phyloP scores from a whole-genome alignment of 1,140 invertebrate species.

The Coboldia fuscipes region DNA sequence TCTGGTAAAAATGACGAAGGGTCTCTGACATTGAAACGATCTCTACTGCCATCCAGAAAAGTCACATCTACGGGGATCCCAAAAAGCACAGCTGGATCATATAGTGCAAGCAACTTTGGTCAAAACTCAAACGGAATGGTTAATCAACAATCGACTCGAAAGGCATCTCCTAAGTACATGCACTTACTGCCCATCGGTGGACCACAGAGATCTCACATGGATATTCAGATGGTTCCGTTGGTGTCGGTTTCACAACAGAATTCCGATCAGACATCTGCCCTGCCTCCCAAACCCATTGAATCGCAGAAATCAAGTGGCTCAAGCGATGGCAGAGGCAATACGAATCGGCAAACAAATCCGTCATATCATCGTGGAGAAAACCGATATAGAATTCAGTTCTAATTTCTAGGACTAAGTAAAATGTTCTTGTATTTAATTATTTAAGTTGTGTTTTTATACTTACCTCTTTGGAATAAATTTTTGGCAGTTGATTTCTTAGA shows the following conservation, averaged over 20 bases:
- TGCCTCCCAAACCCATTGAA: slow-evolving; percentile 2
- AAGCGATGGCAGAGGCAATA: slow-evolving; percentile 1
- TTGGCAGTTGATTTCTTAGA: too few relatives aligned
- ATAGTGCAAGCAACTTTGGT: not conserved
- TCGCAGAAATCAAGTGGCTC: not conserved
- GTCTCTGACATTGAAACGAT: slow-evolving; percentile 1
- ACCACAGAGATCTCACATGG: not conserved
- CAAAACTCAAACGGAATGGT: slow-evolving; percentile 2
- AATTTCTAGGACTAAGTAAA: too few relatives aligned
- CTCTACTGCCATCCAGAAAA: slow-evolving; percentile 3
- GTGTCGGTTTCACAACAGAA: not conserved
- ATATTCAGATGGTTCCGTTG: not conserved
- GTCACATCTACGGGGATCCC: too few relatives aligned
- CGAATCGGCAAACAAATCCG: too few relatives aligned
- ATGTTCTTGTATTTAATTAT: too few relatives aligned
- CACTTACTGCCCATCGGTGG: not conserved
- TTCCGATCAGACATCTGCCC: not conserved
- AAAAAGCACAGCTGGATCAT: not conserved
- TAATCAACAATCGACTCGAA: slow-evolving; percentile 2
- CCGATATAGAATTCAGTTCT: slow-evolving; percentile 5
- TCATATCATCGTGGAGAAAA: slow-evolving; percentile 5
- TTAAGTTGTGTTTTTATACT: too few relatives aligned
- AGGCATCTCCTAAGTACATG: slow-evolving; percentile 4
- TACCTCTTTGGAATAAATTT: too few relatives aligned
- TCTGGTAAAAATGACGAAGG: not conserved